Base-by-base conservation (phyloP, 1,140 invertebrate genomes). In the Scaptodrosophila lebanonensis region DNA sequence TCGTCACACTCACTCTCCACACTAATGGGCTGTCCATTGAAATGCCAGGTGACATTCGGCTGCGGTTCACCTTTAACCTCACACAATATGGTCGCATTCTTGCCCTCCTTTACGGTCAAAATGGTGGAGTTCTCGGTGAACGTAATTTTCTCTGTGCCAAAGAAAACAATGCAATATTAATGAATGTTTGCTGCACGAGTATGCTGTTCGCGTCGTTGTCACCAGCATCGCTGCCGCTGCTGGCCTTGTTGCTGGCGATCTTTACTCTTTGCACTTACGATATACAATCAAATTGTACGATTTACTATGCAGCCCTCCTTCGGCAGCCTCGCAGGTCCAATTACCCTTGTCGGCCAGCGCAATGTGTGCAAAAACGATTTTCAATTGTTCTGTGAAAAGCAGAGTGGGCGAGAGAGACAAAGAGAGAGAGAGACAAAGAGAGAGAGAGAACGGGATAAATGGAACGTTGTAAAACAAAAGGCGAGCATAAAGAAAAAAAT, bases 51-150 rank as follows among this genome's bases (percentile, higher is more conserved):
- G 12, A 90, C 71, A 32, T 73, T 88, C 22, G 89, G 89, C 11
- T 82, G 64, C 5, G 89, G 89, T 69, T 90, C 89, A 15, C 89
- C 89, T 42, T 84, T 85, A 11, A 89, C 89, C 52, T 88, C 86
- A 54, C 89, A 90, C 11, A 68, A 66, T 13, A 90, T 85, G 40
- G 83, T 84, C 2, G 85, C 88, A 38, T 88, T 85, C 16, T 79
- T 59, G 16, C 86, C 87, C 62, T 90, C 89, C 36, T 87, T 85
- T 2, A 87, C 89, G 40, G 84, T 87, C 59, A 73, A 86, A 3
- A 87, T 70, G 5, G 73, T 71, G 22, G 83, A 83, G 12, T 88
- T 89, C 53, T 89, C 88, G 36, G 84, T 69, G 64, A 90, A 90
- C 16, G 85, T 83, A 57, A 89, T 88, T 67, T 85, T 87, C 59